These are phyloP conservation scores for Tenthredo distinguenda DNA, from an alignment of 2,888 invertebrate genomes.

Conservation along the genomic window DNA sequence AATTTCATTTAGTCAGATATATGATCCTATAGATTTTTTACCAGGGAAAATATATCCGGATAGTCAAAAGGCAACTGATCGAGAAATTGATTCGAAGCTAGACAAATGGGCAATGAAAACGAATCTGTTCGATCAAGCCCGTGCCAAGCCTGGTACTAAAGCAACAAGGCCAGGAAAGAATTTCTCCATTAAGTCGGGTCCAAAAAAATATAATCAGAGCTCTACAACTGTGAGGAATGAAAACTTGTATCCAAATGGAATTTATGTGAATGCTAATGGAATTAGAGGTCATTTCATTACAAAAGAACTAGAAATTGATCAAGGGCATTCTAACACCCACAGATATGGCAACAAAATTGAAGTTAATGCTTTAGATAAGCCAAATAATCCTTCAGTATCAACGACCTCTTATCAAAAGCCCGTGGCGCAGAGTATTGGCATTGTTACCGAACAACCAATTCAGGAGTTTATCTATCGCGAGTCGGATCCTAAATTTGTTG, in stretches of 20 bases:
- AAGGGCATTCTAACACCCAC: slow-evolving; percentile 68
- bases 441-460: neutral
- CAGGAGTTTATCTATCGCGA: neutral
- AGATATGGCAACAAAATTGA: slow-evolving; percentile 55
- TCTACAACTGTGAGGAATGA: neutral
- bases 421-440: neutral
- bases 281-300: slow-evolving; percentile 66
- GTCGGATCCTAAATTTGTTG: neutral
- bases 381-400: neutral
- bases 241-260: slow-evolving; percentile 52
- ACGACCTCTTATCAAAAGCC: neutral
- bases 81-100: slow-evolving; percentile 61
- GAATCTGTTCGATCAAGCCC: slow-evolving; percentile 59
- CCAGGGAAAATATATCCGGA: slow-evolving; percentile 21
- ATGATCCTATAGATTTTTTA: slow-evolving; percentile 15
- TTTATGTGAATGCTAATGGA: slow-evolving; percentile 65
- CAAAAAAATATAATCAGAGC: neutral
- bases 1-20: neutral
- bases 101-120: slow-evolving; percentile 64
- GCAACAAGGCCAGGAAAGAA: neutral
- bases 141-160: slow-evolving; percentile 27
- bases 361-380: neutral
- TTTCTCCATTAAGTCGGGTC: neutral
- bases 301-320: slow-evolving; percentile 65
- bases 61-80: slow-evolving; percentile 59